Base-by-base conservation (phyloP, 1,140 invertebrate species). In the Zaprionus africanus region DNA sequence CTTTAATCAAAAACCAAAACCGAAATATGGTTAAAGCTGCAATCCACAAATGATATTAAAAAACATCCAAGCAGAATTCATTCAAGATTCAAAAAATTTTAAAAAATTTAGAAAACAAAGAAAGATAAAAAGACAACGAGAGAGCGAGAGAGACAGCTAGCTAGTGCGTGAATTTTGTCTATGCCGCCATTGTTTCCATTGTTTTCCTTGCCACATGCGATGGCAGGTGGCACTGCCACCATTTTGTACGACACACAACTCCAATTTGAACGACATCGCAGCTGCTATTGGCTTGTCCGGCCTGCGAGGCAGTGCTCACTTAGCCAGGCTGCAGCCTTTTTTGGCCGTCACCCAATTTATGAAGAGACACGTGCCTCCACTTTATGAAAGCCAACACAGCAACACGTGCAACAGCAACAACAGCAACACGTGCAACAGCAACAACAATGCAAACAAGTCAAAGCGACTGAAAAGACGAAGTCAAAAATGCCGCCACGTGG, bases 401-500 rank as follows among this genome's bases (percentile, higher is more conserved):
- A n/a, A n/a, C n/a, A n/a, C n/a, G n/a, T n/a, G 36, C 12, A 22
- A 22, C 22, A 75, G 0, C 13, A 63, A 26, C 65, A 60, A 12
- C 75, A 61, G 26, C 43, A 24, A 53, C 22, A 24, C 19, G 19
- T 19, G 17, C 13, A 70, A n/a, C 54, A 53, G 17, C 63, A 65
- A 58, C 41, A 62, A 66, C 64, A 64, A 67, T 46, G 65, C 59
- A 38, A 57, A 63, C 61, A 73, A 70, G 68, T 83, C 72, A 71
- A 58, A 46, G 13, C 61, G 22, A 66, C 19, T 43, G 49, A 43
- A 79, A 81, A 86, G 82, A 86, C 87, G 83, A 86, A 87, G 83
- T 87, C 83, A 87, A 87, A 75, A 78, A 77, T 69, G 80, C 71
- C 71, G 83, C 73, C 83, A 87, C 83, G 83, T 87, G 83, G 22